These are phyloP conservation scores for Periophthalmodon schlosseri DNA, from an alignment of 2,113 vertebrate species.

Conservation along the genomic window DNA sequence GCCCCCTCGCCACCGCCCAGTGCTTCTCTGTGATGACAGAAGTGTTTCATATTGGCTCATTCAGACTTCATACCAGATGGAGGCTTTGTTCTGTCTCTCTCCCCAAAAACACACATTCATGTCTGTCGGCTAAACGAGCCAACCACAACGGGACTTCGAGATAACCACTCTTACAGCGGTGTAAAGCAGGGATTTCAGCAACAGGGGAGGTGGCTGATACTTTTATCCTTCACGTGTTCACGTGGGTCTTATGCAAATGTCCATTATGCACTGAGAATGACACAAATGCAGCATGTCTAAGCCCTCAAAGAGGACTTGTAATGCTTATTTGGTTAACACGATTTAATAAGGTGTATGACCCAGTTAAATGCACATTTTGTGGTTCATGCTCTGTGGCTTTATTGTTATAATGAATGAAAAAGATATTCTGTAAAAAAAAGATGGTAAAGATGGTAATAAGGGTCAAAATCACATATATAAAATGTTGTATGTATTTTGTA, in stretches of 20 bases:
- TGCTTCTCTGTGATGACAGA: slow-evolving; percentile 45
- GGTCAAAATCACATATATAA: background rate
- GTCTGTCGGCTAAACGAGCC: slow-evolving; percentile 11
- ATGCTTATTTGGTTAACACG: slow-evolving; percentile 68
- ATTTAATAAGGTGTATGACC: slow-evolving; percentile 72
- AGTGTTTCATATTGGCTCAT: slow-evolving; percentile 58
- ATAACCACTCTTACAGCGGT: slow-evolving; percentile 30
- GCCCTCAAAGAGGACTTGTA: slow-evolving; percentile 58
- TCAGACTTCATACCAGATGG: slow-evolving; percentile 63
- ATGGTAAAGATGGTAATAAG: background rate
- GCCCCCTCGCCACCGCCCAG: slow-evolving; percentile 48
- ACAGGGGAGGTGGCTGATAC: slow-evolving; percentile 57
- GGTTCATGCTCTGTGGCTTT: slow-evolving; percentile 13
- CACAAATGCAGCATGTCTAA: slow-evolving; percentile 74
- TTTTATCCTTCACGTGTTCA: slow-evolving; percentile 69
- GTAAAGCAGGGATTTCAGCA: slow-evolving; percentile 59
- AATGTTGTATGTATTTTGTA: background rate
- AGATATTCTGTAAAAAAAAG: background rate
- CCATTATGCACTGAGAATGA: slow-evolving; percentile 68
- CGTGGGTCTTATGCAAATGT: slow-evolving; percentile 75
- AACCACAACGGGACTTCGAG: slow-evolving; percentile 23
- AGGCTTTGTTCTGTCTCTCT: slow-evolving; percentile 61
- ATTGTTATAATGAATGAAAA: background rate
- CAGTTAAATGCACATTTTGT: slow-evolving; percentile 42
- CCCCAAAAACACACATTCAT: slow-evolving; percentile 29